Evolutionary conservation across 2,888 invertebrate genomes (phyloP).

Genomic region (Therioaphis trifolii): DNA sequence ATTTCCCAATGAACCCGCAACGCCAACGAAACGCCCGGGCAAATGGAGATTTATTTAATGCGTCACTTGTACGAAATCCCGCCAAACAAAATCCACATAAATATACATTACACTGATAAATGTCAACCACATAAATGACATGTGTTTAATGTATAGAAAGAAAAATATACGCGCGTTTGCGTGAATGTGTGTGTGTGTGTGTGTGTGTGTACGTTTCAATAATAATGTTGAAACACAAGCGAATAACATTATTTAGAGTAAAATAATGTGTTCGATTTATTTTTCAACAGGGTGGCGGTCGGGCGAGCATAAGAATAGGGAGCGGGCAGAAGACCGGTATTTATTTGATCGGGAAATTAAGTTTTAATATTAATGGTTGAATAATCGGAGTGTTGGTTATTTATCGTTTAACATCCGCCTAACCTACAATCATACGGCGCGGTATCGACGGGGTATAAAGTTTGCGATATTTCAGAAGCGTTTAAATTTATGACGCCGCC

Average conservation of each 20-base stretch:
- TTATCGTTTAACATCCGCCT: background rate
- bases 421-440: background rate
- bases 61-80: background rate
- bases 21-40: background rate
- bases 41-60: constrained; percentile 33
- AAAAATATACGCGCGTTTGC: background rate
- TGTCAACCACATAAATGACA: background rate
- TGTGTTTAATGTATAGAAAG: background rate
- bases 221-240: background rate
- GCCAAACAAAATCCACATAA: background rate
- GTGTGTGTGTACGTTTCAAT: no score
- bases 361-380: constrained; percentile 3
- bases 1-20: background rate
- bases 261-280: no score
- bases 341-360: background rate
- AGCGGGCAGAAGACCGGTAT: background rate
- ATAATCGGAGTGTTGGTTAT: background rate
- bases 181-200: no score
- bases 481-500: background rate
- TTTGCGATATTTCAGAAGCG: background rate
- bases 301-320: background rate
- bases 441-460: background rate
- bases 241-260: no score
- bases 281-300: no score
- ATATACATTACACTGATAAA: constrained; percentile 19